Percentiles rank a stretch among this genome's conserved stretches.
phyloP scores from a whole-genome alignment of 2,888 invertebrate species.

The Hypselothyrea guttata region DNA sequence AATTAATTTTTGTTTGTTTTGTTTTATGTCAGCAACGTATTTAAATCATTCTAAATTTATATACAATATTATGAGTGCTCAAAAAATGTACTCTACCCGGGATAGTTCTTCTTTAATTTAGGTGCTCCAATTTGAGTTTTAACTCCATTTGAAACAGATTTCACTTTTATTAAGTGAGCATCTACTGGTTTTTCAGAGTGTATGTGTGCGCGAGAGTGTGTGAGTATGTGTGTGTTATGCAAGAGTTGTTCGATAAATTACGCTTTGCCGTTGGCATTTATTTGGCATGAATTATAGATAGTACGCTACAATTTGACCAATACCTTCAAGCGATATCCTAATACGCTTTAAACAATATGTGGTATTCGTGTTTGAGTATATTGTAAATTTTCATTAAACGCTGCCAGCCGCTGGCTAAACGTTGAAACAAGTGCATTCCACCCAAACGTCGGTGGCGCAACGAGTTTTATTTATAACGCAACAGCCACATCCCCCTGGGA shows the following conservation, averaged over 20 bases:
- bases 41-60: no score
- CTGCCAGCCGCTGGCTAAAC: constrained; percentile 43
- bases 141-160: no score
- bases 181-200: background rate
- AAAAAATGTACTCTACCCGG: no score
- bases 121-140: no score
- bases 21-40: no score
- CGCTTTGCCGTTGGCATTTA: constrained; percentile 49
- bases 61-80: no score
- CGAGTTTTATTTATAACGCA: constrained; percentile 71
- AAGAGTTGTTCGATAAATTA: constrained; percentile 57
- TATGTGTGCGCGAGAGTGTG: background rate
- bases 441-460: constrained; percentile 19
- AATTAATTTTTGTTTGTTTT: no score
- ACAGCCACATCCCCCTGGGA: constrained; percentile 38
- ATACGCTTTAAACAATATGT: constrained; percentile 8
- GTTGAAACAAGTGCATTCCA: constrained; percentile 52
- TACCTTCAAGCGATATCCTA: no score
- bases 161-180: no score
- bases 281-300: constrained; percentile 60
- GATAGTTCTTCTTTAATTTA: no score
- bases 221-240: constrained; percentile 26
- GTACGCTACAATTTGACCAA: constrained; percentile 6
- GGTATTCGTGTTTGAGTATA: constrained; percentile 5
- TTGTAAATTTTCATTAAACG: constrained; percentile 43